phyloP scores from a whole-genome alignment of 2,888 invertebrate genomes.

The Melolontha melolontha region DNA sequence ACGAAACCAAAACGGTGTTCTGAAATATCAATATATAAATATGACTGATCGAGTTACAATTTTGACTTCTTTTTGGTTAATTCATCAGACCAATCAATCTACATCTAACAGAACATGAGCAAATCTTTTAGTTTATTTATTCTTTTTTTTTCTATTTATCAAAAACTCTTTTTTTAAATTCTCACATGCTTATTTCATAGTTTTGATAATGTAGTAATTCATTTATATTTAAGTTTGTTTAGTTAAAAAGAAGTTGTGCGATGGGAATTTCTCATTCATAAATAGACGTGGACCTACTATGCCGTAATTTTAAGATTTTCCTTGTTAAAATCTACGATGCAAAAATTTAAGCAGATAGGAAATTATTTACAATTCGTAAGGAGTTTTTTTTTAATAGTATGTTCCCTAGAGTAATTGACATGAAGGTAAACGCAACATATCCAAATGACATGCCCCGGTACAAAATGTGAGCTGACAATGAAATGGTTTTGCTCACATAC shows the following conservation, averaged over 20 bases:
- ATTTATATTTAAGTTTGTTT: conserved; percentile 51
- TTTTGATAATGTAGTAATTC: conserved; percentile 61
- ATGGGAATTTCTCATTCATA: conserved; percentile 56
- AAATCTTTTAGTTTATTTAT: conserved; percentile 49
- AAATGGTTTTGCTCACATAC: conserved; percentile 38
- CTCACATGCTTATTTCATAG: conserved; percentile 59
- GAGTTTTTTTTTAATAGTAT: conserved; percentile 60
- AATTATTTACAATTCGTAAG: conserved; percentile 54
- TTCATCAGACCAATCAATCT: conserved; percentile 62
- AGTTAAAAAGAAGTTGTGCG: conserved; percentile 61
- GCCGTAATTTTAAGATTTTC: conserved; percentile 14
- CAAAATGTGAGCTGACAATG: conserved; percentile 40
- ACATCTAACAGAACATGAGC: conserved; percentile 60
- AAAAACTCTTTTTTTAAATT: conserved; percentile 52
- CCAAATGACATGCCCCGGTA: conserved; percentile 45
- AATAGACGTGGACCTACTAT: conserved; percentile 44
- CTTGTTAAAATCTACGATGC: conserved; percentile 38
- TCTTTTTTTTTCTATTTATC: conserved; percentile 50
- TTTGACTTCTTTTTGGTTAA: conserved; percentile 39
- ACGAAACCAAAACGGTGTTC: conserved; percentile 51
- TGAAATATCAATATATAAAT: conserved; percentile 57
- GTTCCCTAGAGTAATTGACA: conserved; percentile 89
- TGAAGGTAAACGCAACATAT: conserved; percentile 74
- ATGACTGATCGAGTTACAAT: conserved; percentile 58
- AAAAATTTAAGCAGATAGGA: conserved; percentile 50